A percentile compares a stretch with the other conserved stretches of the same genome.
Conservation (phyloP, 1,140 invertebrate species). For the Lepeophtheirus salmonis region DNA sequence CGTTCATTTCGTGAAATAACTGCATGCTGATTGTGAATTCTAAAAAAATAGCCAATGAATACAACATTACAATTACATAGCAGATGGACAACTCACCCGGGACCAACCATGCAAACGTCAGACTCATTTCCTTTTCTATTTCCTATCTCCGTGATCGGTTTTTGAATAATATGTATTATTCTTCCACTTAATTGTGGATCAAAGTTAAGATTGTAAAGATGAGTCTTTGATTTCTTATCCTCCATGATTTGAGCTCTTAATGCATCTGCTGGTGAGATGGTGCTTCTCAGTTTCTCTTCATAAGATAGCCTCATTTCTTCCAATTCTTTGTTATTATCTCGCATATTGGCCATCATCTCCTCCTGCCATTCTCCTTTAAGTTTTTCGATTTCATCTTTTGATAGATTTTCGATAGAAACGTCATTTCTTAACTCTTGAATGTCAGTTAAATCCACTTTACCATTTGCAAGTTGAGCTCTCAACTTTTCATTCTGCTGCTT, state of each 20-base stretch:
- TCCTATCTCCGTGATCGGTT: constrained; percentile 32
- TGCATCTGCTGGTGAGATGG: neutral
- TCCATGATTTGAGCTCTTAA: constrained; percentile 27
- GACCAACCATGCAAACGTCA: constrained; percentile 35
- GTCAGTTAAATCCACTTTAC: constrained; percentile 26
- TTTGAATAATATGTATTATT: constrained; percentile 35
- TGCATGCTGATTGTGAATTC: constrained; percentile 37
- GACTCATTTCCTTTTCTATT: constrained; percentile 29
- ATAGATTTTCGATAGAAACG: constrained; percentile 20
- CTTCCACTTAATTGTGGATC: constrained; percentile 38
- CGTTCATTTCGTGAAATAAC: constrained; percentile 28
- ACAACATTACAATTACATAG: too few relatives aligned
- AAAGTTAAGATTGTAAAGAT: constrained; percentile 40
- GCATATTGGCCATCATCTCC: constrained; percentile 35
- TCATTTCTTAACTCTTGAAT: constrained; percentile 21
- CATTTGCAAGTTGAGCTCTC: constrained; percentile 28
- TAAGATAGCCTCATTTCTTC: constrained; percentile 35
- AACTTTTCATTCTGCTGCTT: constrained; percentile 40
- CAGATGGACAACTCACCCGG: constrained; percentile 34
- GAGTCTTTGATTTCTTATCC: constrained; percentile 33
- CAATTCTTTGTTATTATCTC: constrained; percentile 37
- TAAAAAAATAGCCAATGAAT: constrained; percentile 23
- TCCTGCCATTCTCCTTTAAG: constrained; percentile 29
- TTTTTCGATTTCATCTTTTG: constrained; percentile 28
- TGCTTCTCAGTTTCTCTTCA: constrained; percentile 33